Evolutionary conservation across 1,140 invertebrate species (phyloP), one percentile per base, ranked within the genome.

Genomic region (Cherax quadricarinatus): DNA sequence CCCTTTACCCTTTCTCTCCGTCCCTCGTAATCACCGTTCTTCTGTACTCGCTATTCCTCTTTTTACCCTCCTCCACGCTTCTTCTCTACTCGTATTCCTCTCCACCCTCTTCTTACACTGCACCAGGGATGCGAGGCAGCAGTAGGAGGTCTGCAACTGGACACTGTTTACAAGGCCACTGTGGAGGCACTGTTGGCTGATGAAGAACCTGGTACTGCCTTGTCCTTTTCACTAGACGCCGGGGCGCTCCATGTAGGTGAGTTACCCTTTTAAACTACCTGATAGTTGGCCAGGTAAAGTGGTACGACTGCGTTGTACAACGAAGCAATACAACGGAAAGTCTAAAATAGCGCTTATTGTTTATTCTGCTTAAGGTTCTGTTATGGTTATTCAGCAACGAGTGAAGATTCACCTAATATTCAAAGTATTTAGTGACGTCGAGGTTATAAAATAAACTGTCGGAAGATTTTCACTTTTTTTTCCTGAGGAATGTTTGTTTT

Each of bases 131-230:
- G 89, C 41, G 53, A 79, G 82, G 89, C 83, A 4, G 60, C 82
- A 1, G 51, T 91, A 7, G 83, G 83, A 14, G 83, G 73, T 7
- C 70, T 91, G 66, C 4, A 21, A n/a, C 82, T 91, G 21, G 89
- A 91, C 83, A 79, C 89, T 14, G 70, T 62, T 9, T 91, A 91
- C 89, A 91, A 91, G 73, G 89, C 60, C 12, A 91, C 89, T n/a
- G 66, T 91, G 30, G 82, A 91, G 41, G 89, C 80, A 0, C 51
- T 91, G 4, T 14, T 62, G 53, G 18, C 21, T 4, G 75, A 85
- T 16, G 89, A 18, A 9, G 60, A 73, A 49, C 80, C 66, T 16
- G 89, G 89, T 5, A 30, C 73, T n/a, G 24, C 89, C 51, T 83
- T 91, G 53, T 86, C 89, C 16, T 91, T 91, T 73, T 86, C 70